phyloP scores from a whole-genome alignment of 2,113 vertebrate species.

The Syngnathus typhle region DNA sequence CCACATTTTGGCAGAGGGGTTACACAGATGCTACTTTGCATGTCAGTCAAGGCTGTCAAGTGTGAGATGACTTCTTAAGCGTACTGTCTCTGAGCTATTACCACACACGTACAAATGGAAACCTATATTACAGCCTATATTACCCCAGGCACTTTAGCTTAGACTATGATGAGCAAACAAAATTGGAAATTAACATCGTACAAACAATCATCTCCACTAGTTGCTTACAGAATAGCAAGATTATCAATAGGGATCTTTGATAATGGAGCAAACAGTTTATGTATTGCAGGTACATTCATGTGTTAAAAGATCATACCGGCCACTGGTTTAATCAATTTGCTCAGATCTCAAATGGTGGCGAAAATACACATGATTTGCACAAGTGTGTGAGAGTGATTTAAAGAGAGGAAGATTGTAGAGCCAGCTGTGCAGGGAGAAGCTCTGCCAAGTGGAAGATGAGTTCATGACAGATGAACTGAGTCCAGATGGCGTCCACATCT shows the following conservation, averaged over 20 bases:
- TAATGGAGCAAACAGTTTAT: neutral
- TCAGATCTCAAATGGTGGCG: neutral
- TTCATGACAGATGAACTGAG: conserved; percentile 57
- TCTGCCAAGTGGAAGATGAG: conserved; percentile 54
- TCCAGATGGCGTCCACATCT: conserved; percentile 55
- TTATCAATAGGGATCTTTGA: neutral
- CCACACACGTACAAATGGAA: conserved; percentile 36
- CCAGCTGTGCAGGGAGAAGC: conserved; percentile 52
- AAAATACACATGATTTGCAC: neutral
- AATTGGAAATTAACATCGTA: neutral
- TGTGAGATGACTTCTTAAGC: conserved; percentile 8
- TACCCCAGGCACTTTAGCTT: conserved; percentile 12
- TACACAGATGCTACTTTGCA: conserved; percentile 8
- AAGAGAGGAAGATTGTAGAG: conserved; percentile 35
- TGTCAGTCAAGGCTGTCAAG: conserved; percentile 17
- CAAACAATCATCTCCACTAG: neutral
- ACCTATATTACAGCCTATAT: conserved; percentile 42
- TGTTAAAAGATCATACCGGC: neutral
- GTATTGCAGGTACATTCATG: neutral
- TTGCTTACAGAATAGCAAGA: neutral
- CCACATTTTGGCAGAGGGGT: conserved; percentile 7
- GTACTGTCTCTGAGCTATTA: too few species aligned
- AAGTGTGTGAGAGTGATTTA: conserved; percentile 18
- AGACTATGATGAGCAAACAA: conserved; percentile 7
- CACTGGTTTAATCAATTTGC: neutral